phyloP scores from a whole-genome alignment of 2,113 vertebrate species.

The Agapornis roseicollis region DNA sequence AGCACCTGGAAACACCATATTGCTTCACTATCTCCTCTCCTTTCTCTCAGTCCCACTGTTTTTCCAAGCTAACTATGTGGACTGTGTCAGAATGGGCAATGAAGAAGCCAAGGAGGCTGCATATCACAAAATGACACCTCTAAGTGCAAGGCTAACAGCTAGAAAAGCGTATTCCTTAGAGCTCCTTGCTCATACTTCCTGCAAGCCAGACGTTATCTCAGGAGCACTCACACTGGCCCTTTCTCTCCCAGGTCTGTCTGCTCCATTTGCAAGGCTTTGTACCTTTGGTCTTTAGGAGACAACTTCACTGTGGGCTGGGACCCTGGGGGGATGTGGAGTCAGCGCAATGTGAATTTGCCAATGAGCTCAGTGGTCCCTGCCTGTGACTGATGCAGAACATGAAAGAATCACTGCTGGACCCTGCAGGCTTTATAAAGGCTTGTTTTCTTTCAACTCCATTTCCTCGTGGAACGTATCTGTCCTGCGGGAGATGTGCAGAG shows the following conservation, averaged over 20 bases:
- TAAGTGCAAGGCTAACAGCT: not conserved
- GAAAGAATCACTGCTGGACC: not conserved
- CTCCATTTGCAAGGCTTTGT: not conserved
- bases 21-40: not conserved
- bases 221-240: not conserved
- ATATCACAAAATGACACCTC: not conserved
- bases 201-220: not conserved
- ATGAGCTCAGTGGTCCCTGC: not conserved
- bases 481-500: not conserved
- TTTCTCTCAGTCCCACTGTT: not conserved
- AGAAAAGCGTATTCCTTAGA: not conserved
- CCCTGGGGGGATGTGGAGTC: not conserved
- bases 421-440: not conserved
- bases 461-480: not conserved
- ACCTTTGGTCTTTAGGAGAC: not conserved
- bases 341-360: not conserved
- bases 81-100: not conserved
- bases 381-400: not conserved
- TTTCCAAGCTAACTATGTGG: not conserved
- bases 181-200: not conserved
- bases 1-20: not conserved
- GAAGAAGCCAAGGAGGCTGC: not conserved
- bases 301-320: not conserved
- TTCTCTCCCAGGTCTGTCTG: not conserved
- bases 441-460: not conserved